These are phyloP conservation scores for Phymatocera aterrima DNA, from an alignment of 2,888 invertebrate genomes.

Conservation along the genomic window DNA sequence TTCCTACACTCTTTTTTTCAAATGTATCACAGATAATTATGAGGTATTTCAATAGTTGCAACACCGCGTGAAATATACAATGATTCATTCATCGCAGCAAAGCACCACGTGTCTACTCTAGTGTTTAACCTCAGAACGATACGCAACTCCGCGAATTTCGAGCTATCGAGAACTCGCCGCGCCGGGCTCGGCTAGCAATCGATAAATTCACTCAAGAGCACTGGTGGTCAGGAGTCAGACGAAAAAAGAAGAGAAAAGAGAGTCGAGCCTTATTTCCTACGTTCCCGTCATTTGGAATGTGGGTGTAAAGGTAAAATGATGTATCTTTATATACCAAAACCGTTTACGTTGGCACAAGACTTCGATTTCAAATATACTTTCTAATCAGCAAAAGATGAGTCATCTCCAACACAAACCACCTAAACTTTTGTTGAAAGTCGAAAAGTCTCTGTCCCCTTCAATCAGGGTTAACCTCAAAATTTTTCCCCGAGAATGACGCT, in stretches of 20 bases:
- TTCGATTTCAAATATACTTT: too few relatives aligned
- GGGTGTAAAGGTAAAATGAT: constrained; percentile 23
- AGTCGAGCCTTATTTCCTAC: not conserved
- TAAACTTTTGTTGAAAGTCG: not conserved
- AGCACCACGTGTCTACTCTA: not conserved
- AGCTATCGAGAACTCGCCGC: not conserved
- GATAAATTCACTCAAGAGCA: not conserved
- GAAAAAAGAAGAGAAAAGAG: not conserved
- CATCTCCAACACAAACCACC: not conserved
- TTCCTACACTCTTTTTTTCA: too few relatives aligned
- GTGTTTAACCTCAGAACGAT: not conserved
- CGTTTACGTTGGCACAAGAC: too few relatives aligned
- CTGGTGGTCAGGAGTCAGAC: too few relatives aligned
- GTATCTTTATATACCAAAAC: not conserved
- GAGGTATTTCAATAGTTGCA: not conserved
- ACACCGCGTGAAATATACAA: not conserved
- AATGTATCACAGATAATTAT: too few relatives aligned
- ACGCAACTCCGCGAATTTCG: not conserved
- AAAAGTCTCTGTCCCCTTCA: not conserved
- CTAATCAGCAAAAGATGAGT: too few relatives aligned
- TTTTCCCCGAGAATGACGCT: too few relatives aligned
- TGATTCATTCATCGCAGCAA: not conserved
- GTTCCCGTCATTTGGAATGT: constrained; percentile 14
- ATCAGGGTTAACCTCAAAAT: not conserved
- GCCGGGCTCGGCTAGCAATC: not conserved